phyloP scores from a whole-genome alignment of 2,797 vertebrate genomes.

The Gymnocypris eckloni region DNA sequence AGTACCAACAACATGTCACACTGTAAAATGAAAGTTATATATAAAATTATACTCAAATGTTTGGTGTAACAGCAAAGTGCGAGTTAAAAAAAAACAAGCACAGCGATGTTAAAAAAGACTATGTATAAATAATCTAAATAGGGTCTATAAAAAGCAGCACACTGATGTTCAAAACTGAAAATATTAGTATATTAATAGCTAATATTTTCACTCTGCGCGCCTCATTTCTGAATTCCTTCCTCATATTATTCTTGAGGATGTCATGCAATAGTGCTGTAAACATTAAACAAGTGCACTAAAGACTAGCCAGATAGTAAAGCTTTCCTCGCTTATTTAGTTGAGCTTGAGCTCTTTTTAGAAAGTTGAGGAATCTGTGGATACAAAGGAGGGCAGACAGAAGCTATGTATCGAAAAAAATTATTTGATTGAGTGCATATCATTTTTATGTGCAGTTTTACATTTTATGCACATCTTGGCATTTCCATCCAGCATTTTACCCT shows the following conservation, averaged over 20 bases:
- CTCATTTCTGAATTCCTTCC: neutral
- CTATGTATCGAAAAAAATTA: neutral
- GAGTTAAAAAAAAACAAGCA: neutral
- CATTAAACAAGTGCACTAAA: neutral
- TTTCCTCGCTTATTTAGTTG: neutral
- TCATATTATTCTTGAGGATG: neutral
- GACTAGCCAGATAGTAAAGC: neutral
- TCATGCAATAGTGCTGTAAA: neutral
- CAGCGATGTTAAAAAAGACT: neutral
- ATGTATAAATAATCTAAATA: too few relatives aligned
- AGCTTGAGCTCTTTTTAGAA: conserved; percentile 6
- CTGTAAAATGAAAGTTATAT: too few relatives aligned
- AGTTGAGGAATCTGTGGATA: neutral
- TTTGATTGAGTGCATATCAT: neutral
- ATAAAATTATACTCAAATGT: too few relatives aligned
- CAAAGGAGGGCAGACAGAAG: neutral
- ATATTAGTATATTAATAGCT: neutral
- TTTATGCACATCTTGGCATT: neutral
- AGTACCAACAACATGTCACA: too few relatives aligned
- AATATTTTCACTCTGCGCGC: neutral
- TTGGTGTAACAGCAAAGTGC: too few relatives aligned
- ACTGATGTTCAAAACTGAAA: neutral
- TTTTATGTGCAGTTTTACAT: neutral
- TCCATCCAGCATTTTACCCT: neutral
- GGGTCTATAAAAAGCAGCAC: neutral